Conservation (phyloP, 2,888 invertebrate species). For the Orthonevra nobilis region DNA sequence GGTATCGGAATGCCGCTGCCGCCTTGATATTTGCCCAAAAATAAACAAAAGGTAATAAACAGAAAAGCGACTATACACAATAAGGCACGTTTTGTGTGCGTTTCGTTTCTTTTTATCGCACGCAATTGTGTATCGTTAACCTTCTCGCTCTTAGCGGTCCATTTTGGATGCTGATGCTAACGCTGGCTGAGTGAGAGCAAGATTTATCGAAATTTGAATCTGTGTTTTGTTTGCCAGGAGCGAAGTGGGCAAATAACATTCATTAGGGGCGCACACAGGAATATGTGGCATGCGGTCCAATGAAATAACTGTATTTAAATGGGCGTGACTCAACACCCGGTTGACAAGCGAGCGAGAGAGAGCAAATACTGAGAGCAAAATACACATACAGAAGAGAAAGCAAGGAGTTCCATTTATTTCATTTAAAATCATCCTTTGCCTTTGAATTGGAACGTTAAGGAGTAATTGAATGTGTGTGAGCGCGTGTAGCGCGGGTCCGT, state of each 20-base stretch:
- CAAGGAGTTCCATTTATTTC: constrained; percentile 38
- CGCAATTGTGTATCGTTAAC: constrained; percentile 67
- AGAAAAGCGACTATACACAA: constrained; percentile 39
- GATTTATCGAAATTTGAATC: constrained; percentile 69
- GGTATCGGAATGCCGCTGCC: constrained; percentile 58
- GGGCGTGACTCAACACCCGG: constrained; percentile 80
- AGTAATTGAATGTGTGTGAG: constrained; percentile 63
- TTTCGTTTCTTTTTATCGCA: constrained; percentile 60
- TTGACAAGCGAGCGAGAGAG: constrained; percentile 69
- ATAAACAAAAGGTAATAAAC: constrained; percentile 56
- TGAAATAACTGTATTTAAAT: constrained; percentile 81
- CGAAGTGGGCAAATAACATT: constrained; percentile 70
- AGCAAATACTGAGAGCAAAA: constrained; percentile 55
- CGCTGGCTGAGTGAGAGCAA: constrained; percentile 69
- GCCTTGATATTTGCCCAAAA: constrained; percentile 68
- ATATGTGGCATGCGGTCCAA: constrained; percentile 78
- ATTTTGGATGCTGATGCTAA: constrained; percentile 65
- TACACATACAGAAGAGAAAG: constrained; percentile 45
- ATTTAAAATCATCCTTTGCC: constrained; percentile 40
- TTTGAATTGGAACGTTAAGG: neutral
- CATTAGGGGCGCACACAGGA: constrained; percentile 68
- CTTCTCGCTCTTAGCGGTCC: constrained; percentile 70
- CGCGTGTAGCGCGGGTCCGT: constrained; percentile 56
- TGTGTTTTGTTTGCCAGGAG: constrained; percentile 67
- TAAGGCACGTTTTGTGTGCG: constrained; percentile 57